These are phyloP conservation scores for Trogon melanurus DNA, from an alignment of 2,113 vertebrate species.

Conservation along the genomic window DNA sequence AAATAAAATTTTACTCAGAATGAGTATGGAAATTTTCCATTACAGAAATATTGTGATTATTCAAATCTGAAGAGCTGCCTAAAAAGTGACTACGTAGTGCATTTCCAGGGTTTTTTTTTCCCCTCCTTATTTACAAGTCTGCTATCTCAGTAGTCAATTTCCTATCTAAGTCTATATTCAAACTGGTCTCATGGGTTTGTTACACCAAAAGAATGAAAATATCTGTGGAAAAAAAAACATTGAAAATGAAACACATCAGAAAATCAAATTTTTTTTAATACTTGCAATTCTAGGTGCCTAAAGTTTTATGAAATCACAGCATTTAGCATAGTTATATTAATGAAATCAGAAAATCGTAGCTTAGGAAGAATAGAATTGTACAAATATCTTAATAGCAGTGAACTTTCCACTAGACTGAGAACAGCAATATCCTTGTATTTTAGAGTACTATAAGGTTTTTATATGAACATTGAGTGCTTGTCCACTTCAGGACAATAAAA, in stretches of 20 bases:
- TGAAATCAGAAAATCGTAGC: neutral
- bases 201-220: neutral
- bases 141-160: neutral
- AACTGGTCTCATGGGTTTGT: neutral
- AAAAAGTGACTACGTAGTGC: neutral
- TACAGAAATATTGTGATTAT: neutral
- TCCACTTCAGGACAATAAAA: neutral
- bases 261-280: neutral
- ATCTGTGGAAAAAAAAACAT: fast-evolving
- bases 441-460: neutral
- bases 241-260: neutral
- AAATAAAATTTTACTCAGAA: neutral
- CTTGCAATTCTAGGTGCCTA: neutral
- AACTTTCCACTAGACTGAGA: neutral
- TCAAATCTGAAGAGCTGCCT: neutral
- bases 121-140: neutral
- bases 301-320: neutral
- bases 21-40: neutral
- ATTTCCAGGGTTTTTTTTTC: neutral
- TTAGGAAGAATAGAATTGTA: neutral
- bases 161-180: neutral
- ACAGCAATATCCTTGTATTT: neutral
- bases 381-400: neutral
- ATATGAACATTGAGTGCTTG: neutral
- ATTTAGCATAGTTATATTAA: neutral